phyloP scores from a whole-genome alignment of 23 tunicate species.

The Phallusia fumigata region DNA sequence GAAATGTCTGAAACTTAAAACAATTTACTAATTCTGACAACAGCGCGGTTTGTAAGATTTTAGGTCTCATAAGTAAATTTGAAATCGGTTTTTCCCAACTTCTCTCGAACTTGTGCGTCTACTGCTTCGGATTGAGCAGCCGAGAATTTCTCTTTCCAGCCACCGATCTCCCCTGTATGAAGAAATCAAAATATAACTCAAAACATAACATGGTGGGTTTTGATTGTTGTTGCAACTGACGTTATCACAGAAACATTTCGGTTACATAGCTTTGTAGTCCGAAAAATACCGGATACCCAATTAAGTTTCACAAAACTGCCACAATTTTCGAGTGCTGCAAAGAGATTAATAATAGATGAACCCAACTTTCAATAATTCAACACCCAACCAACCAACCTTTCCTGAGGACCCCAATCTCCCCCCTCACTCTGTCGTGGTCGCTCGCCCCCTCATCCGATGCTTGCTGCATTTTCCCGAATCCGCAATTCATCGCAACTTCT shows the following conservation, averaged over 20 bases:
- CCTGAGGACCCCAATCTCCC: background rate
- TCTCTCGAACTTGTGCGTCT: conserved; percentile 12
- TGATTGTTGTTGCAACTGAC: too few species aligned
- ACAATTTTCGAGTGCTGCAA: too few species aligned
- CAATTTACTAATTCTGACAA: too few species aligned
- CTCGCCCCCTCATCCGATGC: background rate
- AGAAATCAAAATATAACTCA: background rate
- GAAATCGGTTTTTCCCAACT: conserved; percentile 21
- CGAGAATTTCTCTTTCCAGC: conserved; percentile 21
- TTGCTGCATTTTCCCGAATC: conserved; percentile 8
- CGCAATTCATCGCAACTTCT: background rate
- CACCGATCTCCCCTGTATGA: conserved; percentile 16
- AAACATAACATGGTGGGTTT: too few species aligned
- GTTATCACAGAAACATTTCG: too few species aligned
- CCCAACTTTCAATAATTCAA: too few species aligned
- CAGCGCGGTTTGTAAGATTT: background rate
- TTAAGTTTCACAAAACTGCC: too few species aligned
- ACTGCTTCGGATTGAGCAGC: conserved; percentile 19
- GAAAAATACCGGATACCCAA: too few species aligned
- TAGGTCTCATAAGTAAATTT: conserved; percentile 18
- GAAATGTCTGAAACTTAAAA: too few species aligned
- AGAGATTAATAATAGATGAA: too few species aligned
- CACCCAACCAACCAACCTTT: background rate
- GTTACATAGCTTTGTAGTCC: too few species aligned
- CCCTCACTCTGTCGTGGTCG: background rate